Percentiles rank a stretch among this genome's conserved stretches.
phyloP scores from a whole-genome alignment of 2,888 invertebrate genomes.

The Drosophila fungiperda region DNA sequence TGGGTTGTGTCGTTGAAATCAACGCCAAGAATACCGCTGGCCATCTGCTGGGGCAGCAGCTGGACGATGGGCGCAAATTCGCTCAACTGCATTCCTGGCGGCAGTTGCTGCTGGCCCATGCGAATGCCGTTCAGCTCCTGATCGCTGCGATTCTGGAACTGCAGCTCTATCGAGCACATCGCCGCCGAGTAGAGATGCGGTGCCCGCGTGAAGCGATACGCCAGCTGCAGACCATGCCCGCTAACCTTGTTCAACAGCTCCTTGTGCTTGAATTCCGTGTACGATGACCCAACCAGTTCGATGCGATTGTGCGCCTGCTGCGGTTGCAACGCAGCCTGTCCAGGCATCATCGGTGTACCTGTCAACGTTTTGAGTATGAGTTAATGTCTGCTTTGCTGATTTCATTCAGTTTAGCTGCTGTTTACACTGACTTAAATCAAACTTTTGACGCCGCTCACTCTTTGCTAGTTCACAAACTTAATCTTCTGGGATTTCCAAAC shows the following conservation, averaged over 20 bases:
- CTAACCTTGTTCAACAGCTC: constrained; percentile 91
- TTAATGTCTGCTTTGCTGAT: not conserved
- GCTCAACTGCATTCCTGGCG: constrained; percentile 90
- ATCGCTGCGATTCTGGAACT: constrained; percentile 90
- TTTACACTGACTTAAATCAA: too few species aligned
- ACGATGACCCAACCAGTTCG: constrained; percentile 87
- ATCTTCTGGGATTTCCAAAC: too few species aligned
- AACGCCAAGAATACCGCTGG: constrained; percentile 91
- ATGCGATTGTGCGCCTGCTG: constrained; percentile 83
- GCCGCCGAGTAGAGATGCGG: constrained; percentile 92
- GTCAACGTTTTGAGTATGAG: not conserved
- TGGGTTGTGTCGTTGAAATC: constrained; percentile 98
- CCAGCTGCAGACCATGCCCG: constrained; percentile 89
- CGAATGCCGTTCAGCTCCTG: constrained; percentile 86
- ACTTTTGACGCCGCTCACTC: too few species aligned
- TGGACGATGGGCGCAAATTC: constrained; percentile 90
- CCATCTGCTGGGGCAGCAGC: constrained; percentile 88
- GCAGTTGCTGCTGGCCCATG: constrained; percentile 87
- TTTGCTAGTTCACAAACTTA: too few species aligned
- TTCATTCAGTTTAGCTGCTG: not conserved
- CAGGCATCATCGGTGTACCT: constrained; percentile 75
- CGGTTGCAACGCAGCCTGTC: constrained; percentile 63
- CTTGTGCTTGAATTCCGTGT: constrained; percentile 87
- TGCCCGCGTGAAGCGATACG: constrained; percentile 90
- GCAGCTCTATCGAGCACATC: constrained; percentile 93